phyloP scores from a whole-genome alignment of 2,888 invertebrate genomes.

The Oasisia sp. region DNA sequence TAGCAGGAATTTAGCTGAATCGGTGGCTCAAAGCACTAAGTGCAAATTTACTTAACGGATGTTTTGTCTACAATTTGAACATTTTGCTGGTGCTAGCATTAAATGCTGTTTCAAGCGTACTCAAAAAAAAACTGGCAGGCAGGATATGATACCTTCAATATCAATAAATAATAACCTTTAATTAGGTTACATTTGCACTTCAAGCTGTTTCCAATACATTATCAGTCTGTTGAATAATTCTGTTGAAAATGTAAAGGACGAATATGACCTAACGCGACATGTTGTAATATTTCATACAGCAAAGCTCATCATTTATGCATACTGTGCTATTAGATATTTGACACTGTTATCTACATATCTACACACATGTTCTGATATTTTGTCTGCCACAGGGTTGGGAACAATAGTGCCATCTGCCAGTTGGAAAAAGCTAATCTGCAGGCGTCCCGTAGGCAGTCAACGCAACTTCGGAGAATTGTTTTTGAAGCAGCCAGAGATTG shows the following conservation, averaged over 20 bases:
- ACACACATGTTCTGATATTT: neutral
- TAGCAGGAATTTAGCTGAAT: no score
- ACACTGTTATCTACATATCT: neutral
- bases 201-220: neutral
- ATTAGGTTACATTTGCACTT: neutral
- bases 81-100: neutral
- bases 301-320: neutral
- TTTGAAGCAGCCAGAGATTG: conserved; percentile 46
- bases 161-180: no score
- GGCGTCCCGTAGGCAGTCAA: conserved; percentile 48
- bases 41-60: no score
- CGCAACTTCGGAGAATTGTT: conserved; percentile 47
- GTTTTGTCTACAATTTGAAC: neutral
- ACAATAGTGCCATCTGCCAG: conserved; percentile 41
- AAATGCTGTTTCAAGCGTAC: no score
- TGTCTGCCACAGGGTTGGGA: conserved; percentile 45
- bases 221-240: neutral
- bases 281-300: neutral
- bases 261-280: neutral
- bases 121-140: no score
- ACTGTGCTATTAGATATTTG: neutral
- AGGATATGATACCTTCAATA: no score
- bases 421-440: conserved; percentile 28
- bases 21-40: no score
- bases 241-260: neutral